These are phyloP conservation scores for Corvus cornix DNA, from an alignment of 2,113 vertebrate genomes.

Conservation along the genomic window DNA sequence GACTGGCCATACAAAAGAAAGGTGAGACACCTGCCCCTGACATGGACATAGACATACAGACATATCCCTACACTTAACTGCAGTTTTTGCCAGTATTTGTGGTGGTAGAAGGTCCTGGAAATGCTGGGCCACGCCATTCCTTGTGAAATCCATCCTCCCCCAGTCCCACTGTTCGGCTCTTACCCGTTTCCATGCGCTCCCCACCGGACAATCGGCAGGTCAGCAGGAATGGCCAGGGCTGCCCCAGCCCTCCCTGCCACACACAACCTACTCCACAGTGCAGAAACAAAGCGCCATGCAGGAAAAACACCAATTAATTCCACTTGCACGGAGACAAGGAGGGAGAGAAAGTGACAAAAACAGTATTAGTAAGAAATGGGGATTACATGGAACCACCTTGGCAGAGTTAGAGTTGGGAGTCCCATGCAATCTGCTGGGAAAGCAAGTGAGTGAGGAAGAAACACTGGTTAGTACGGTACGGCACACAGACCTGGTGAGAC, in stretches of 20 bases:
- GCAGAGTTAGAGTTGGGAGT: neutral
- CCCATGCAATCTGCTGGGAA: conserved; percentile 49
- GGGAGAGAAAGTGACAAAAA: conserved; percentile 54
- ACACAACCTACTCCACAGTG: conserved; percentile 54
- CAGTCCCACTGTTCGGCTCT: conserved; percentile 17
- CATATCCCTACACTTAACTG: neutral
- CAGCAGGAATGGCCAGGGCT: conserved; percentile 38
- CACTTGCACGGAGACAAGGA: conserved; percentile 24
- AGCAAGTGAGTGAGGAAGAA: conserved; percentile 38
- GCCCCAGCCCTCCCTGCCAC: conserved; percentile 56
- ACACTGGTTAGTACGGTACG: conserved; percentile 6
- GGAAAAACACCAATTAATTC: conserved; percentile 51
- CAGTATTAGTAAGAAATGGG: conserved; percentile 23
- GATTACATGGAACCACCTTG: neutral
- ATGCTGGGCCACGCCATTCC: neutral
- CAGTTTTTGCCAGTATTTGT: neutral
- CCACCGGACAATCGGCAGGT: conserved; percentile 44
- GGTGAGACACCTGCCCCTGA: neutral
- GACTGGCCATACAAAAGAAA: neutral
- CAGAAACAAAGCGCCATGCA: conserved; percentile 59
- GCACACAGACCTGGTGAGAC: conserved; percentile 37
- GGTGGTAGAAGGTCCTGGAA: neutral
- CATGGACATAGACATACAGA: neutral
- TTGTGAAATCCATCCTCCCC: conserved; percentile 24
- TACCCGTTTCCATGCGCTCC: conserved; percentile 60